phyloP scores from a whole-genome alignment of 2,113 vertebrate species.

The Gymnogyps californianus region DNA sequence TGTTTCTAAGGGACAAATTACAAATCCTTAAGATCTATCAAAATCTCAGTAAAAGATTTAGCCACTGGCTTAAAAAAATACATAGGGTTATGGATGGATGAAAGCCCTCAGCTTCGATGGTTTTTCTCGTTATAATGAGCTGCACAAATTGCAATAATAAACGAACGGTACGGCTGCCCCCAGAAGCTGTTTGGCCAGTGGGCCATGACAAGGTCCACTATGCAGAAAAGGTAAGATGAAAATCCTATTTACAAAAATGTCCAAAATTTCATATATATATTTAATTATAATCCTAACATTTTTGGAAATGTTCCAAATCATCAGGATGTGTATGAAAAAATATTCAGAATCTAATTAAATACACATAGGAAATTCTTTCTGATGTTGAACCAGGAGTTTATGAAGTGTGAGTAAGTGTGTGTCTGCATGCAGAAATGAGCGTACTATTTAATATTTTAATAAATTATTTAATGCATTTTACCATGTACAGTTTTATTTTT shows the following conservation, averaged over 20 bases:
- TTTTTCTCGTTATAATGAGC: neutral
- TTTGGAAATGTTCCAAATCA: neutral
- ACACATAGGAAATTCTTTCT: slow-evolving; percentile 9
- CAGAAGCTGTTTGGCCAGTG: neutral
- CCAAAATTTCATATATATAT: neutral
- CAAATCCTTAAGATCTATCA: neutral
- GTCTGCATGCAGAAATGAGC: neutral
- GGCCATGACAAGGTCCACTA: neutral
- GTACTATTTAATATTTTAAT: neutral
- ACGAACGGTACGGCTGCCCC: rapidly evolving
- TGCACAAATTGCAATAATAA: neutral
- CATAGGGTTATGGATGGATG: neutral
- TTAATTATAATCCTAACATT: neutral
- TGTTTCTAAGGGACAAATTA: slow-evolving; percentile 2
- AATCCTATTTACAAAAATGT: neutral
- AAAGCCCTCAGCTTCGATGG: neutral
- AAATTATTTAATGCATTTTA: neutral
- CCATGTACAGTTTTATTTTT: neutral
- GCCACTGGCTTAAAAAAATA: neutral
- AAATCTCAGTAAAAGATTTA: neutral
- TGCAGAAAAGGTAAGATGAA: neutral
- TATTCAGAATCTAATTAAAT: neutral
- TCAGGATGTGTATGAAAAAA: neutral
- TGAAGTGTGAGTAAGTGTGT: neutral
- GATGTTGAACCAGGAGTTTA: neutral